Percentiles rank a stretch among this genome's conserved stretches.
Evolutionary conservation across 2,797 vertebrate species (phyloP).

Genomic region (Pangasius djambal): DNA sequence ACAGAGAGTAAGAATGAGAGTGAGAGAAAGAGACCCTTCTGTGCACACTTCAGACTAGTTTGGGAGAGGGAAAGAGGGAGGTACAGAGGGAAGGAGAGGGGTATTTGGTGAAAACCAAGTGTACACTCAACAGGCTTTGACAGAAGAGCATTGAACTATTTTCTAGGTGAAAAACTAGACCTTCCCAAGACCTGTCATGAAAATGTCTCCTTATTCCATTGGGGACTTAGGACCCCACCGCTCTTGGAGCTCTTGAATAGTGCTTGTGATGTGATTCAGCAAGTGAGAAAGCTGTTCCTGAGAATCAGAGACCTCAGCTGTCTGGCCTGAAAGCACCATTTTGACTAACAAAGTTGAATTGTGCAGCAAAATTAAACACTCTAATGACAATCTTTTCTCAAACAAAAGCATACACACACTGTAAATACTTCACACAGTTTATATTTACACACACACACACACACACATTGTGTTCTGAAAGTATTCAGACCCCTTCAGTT

Average conservation of each 20-base stretch:
- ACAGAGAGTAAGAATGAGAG: slow-evolving; percentile 42
- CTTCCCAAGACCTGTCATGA: slow-evolving; percentile 90
- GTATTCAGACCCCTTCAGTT: neutral
- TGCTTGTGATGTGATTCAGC: slow-evolving; percentile 61
- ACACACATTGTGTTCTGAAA: no score
- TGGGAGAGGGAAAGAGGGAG: slow-evolving; percentile 74
- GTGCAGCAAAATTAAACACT: slow-evolving; percentile 42
- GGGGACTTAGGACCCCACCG: slow-evolving; percentile 60
- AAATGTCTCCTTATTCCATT: slow-evolving; percentile 86
- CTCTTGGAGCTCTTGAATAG: slow-evolving; percentile 50
- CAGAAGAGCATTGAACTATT: slow-evolving; percentile 97
- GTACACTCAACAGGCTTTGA: slow-evolving; percentile 71
- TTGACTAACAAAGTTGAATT: slow-evolving; percentile 52
- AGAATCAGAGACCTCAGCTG: slow-evolving; percentile 44
- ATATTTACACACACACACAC: neutral
- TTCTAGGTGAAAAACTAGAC: slow-evolving; percentile 96
- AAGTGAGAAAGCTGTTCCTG: slow-evolving; percentile 52
- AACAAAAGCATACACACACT: neutral
- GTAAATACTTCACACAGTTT: neutral
- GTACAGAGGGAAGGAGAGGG: slow-evolving; percentile 35
- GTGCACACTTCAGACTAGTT: slow-evolving; percentile 52
- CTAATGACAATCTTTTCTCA: neutral
- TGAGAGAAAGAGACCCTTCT: slow-evolving; percentile 50
- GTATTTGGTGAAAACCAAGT: slow-evolving; percentile 22
- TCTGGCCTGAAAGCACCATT: slow-evolving; percentile 43